Percentiles rank a stretch among this genome's conserved stretches.
These are phyloP conservation scores for Macaca mulatta DNA, from an alignment of 2,113 vertebrate genomes.

Conservation along the genomic window DNA sequence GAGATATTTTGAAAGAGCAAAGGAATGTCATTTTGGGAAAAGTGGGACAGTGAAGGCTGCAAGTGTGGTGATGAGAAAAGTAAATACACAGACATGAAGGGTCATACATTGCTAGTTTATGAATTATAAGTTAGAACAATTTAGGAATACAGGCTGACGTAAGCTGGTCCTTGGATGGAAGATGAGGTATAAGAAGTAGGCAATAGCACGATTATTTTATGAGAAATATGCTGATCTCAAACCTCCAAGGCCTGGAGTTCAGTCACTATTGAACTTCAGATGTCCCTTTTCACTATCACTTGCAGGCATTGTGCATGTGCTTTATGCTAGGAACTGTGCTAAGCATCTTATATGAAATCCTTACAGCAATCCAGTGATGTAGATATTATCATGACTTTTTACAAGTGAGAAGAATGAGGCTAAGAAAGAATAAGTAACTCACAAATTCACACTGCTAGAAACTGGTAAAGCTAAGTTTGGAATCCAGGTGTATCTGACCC, in stretches of 20 bases:
- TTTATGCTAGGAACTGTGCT: neutral
- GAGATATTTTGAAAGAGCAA: conserved; percentile 7
- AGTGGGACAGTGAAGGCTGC: neutral
- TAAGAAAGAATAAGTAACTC: neutral
- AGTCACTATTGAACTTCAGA: neutral
- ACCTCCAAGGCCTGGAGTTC: neutral
- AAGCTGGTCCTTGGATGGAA: neutral
- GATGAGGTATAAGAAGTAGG: neutral
- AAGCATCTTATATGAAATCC: neutral
- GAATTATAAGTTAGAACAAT: neutral
- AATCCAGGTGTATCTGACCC: neutral
- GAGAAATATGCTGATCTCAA: neutral
- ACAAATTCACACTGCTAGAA: conserved; percentile 12
- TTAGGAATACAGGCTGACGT: neutral
- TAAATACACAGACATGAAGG: neutral
- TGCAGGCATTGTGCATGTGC: neutral
- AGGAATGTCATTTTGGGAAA: neutral
- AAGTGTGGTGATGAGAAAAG: neutral
- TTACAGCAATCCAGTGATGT: neutral
- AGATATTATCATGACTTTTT: neutral
- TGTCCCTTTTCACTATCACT: neutral
- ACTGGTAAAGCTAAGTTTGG: neutral
- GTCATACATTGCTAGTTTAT: neutral
- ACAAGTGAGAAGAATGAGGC: neutral
- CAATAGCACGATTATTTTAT: neutral